phyloP scores from a whole-genome alignment of 2,888 invertebrate species.

The Brenthis daphne region DNA sequence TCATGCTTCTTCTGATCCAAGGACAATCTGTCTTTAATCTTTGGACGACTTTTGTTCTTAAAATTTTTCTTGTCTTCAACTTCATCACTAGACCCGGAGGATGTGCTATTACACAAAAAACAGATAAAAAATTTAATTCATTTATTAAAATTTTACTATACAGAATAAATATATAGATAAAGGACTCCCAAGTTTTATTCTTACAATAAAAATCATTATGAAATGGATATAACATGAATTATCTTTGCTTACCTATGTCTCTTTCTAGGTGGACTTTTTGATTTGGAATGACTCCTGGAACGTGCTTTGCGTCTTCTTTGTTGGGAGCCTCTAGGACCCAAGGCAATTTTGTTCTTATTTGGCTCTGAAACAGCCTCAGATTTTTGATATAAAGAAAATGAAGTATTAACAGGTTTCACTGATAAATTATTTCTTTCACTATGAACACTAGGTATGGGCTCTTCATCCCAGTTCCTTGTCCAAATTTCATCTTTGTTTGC shows the following conservation, averaged over 20 bases:
- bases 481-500: slow-evolving; percentile 93
- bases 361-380: slow-evolving; percentile 58
- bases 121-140: not conserved
- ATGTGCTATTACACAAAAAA: slow-evolving; percentile 65
- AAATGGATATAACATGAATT: too few species aligned
- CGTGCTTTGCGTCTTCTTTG: slow-evolving; percentile 63
- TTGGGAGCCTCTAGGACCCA: slow-evolving; percentile 54
- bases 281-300: slow-evolving; percentile 69
- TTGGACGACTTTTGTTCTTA: slow-evolving; percentile 71
- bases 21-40: slow-evolving; percentile 83
- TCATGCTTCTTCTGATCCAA: slow-evolving; percentile 69
- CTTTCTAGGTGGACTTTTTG: slow-evolving; percentile 78
- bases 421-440: slow-evolving; percentile 88
- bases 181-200: too few species aligned
- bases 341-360: slow-evolving; percentile 41
- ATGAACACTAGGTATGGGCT: slow-evolving; percentile 94
- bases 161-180: not conserved
- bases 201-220: too few species aligned
- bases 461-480: slow-evolving; percentile 96
- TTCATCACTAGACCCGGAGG: slow-evolving; percentile 79
- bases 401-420: slow-evolving; percentile 83
- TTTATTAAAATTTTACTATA: too few species aligned
- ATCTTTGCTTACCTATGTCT: slow-evolving; percentile 62
- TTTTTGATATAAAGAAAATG: slow-evolving; percentile 83
- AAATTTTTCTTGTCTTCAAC: slow-evolving; percentile 74